Conservation (phyloP, 1,140 invertebrate genomes). For the Laupala kohalensis region DNA sequence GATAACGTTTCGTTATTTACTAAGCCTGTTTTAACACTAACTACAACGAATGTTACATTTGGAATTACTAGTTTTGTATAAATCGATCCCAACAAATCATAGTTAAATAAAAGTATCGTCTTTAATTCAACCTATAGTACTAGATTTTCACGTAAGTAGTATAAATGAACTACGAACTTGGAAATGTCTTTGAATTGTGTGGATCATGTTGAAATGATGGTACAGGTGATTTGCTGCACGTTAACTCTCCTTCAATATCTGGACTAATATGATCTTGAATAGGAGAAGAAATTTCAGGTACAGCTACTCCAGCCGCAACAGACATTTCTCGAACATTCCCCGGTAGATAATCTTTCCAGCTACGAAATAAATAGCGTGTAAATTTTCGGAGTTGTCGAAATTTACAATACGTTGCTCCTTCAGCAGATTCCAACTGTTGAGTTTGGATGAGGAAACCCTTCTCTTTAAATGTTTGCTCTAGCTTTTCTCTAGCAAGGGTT, state of each 20-base stretch:
- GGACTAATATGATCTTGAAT: background rate
- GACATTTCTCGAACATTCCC: slow-evolving; percentile 46
- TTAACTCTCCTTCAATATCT: slow-evolving; percentile 8
- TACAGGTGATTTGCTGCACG: slow-evolving; percentile 2
- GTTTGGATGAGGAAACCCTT: slow-evolving; percentile 87
- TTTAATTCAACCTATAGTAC: background rate
- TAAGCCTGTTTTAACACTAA: background rate
- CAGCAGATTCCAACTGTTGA: slow-evolving; percentile 78
- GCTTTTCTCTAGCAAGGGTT: slow-evolving; percentile 68
- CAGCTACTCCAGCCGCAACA: slow-evolving; percentile 13
- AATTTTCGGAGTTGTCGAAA: slow-evolving; percentile 83
- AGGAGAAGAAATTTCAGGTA: background rate
- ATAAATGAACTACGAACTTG: too few relatives aligned
- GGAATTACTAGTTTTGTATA: background rate
- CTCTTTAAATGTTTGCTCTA: slow-evolving; percentile 84
- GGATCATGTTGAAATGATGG: background rate
- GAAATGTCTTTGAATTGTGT: background rate
- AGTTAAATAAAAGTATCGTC: background rate
- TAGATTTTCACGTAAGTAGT: too few relatives aligned
- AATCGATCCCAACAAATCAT: too few relatives aligned
- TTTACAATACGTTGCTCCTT: slow-evolving; percentile 86
- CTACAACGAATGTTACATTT: background rate
- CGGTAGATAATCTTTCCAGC: slow-evolving; percentile 85
- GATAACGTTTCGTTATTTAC: too few relatives aligned
- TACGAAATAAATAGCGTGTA: slow-evolving; percentile 78